Evolutionary conservation across 2,888 invertebrate genomes (phyloP).

Genomic region (Stenurella melanura): DNA sequence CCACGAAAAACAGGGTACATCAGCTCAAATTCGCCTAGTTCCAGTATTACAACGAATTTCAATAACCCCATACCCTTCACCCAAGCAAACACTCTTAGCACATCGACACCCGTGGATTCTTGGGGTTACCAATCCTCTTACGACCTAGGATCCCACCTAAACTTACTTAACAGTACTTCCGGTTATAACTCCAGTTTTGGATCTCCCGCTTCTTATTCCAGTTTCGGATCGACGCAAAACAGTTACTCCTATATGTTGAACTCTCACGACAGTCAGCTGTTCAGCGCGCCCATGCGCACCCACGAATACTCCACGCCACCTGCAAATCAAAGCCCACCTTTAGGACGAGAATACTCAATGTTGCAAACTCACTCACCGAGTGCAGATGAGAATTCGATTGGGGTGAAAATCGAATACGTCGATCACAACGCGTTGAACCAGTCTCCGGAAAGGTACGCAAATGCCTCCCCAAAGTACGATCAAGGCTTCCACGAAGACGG

Average conservation of each 20-base stretch:
- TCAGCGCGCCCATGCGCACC: constrained; percentile 75
- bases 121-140: constrained; percentile 86
- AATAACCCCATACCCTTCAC: constrained; percentile 77
- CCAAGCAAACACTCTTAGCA: constrained; percentile 73
- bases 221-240: constrained; percentile 78
- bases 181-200: constrained; percentile 81
- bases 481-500: constrained; percentile 73
- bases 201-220: constrained; percentile 78
- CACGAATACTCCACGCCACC: constrained; percentile 78
- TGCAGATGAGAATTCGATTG: constrained; percentile 71
- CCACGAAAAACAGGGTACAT: constrained; percentile 91
- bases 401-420: constrained; percentile 72
- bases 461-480: constrained; percentile 79
- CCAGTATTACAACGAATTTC: constrained; percentile 74
- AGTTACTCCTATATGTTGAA: constrained; percentile 80
- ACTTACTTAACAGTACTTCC: constrained; percentile 81
- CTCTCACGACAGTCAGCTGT: constrained; percentile 84
- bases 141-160: constrained; percentile 85
- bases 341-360: constrained; percentile 81
- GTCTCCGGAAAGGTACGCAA: constrained; percentile 78
- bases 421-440: constrained; percentile 70
- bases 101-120: constrained; percentile 80
- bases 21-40: constrained; percentile 81
- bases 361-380: constrained; percentile 79
- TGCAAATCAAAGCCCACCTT: constrained; percentile 79